Evolutionary conservation across 2,888 invertebrate genomes (phyloP).

Genomic region (Aleiodes alternator): DNA sequence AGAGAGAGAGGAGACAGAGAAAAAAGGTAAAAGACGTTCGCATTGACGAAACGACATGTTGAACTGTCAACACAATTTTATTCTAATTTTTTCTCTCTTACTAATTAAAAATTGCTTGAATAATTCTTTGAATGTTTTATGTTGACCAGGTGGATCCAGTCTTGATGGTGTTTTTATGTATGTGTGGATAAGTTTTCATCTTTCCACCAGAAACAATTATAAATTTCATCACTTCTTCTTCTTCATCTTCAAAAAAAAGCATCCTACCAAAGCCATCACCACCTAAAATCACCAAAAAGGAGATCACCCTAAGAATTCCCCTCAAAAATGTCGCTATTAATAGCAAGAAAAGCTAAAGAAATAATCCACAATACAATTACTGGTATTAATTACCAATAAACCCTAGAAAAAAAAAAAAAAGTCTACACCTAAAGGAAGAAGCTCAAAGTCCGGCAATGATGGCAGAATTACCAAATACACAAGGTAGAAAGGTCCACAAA

Average conservation of each 20-base stretch:
- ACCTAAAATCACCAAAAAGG: conserved; percentile 18
- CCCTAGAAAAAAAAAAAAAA: background rate
- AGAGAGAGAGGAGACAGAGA: conserved; percentile 5
- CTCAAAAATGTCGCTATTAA: conserved; percentile 63
- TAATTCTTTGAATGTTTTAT: too few species aligned
- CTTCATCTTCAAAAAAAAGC: too few species aligned
- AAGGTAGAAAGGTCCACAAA: conserved; percentile 68
- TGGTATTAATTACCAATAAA: too few species aligned
- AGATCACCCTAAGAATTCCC: too few species aligned
- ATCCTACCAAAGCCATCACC: background rate
- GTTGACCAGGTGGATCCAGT: too few species aligned
- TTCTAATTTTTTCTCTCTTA: background rate
- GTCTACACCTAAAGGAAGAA: too few species aligned
- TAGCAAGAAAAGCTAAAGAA: conserved; percentile 54
- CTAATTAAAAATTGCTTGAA: too few species aligned
- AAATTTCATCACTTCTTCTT: too few species aligned
- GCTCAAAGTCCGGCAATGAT: conserved; percentile 60
- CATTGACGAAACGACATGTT: conserved; percentile 63
- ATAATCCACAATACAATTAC: background rate
- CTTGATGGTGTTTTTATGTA: too few species aligned
- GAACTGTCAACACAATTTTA: conserved; percentile 67
- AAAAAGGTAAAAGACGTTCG: conserved; percentile 40
- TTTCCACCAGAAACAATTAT: too few species aligned
- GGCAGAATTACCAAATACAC: conserved; percentile 66
- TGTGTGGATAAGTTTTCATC: too few species aligned